These are phyloP conservation scores for Fabriciana adippe DNA, from an alignment of 2,888 invertebrate species.

Conservation along the genomic window DNA sequence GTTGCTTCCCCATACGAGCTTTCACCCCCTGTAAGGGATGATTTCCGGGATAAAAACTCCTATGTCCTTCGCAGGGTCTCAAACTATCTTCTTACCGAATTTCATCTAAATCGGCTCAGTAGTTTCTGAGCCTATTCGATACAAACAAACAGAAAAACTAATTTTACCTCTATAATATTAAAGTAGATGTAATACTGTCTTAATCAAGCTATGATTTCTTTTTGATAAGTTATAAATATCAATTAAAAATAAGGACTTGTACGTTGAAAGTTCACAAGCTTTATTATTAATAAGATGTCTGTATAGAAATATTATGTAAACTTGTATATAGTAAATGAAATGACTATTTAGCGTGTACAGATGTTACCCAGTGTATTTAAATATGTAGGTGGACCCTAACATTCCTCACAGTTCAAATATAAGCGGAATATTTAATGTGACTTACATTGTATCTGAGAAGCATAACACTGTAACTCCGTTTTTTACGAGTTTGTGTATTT, in stretches of 20 bases:
- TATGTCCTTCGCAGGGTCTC: too few relatives aligned
- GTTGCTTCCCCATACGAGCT: too few relatives aligned
- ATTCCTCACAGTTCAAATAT: constrained; percentile 37
- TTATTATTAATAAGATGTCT: constrained; percentile 44
- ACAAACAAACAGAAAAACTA: too few relatives aligned
- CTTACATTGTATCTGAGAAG: too few relatives aligned
- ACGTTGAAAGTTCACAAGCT: constrained; percentile 42
- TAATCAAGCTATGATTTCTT: constrained; percentile 12
- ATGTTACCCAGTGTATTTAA: constrained; percentile 25
- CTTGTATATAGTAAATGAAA: constrained; percentile 25
- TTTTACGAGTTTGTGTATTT: too few relatives aligned
- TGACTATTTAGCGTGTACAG: constrained; percentile 20
- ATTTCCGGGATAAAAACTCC: too few relatives aligned
- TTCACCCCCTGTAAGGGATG: too few relatives aligned
- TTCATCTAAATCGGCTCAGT: too few relatives aligned
- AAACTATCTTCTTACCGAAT: too few relatives aligned
- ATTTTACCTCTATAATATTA: too few relatives aligned
- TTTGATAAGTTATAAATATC: background rate
- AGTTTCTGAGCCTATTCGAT: too few relatives aligned
- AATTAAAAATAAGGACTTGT: background rate
- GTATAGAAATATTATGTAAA: constrained; percentile 29
- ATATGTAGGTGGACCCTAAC: constrained; percentile 34
- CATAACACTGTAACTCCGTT: too few relatives aligned
- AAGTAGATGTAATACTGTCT: background rate
- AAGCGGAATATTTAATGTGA: background rate